Percentiles rank a stretch among this genome's conserved stretches.
These are phyloP conservation scores for Rhabditoides inermis DNA, from an alignment of 2,888 invertebrate species.

Conservation along the genomic window DNA sequence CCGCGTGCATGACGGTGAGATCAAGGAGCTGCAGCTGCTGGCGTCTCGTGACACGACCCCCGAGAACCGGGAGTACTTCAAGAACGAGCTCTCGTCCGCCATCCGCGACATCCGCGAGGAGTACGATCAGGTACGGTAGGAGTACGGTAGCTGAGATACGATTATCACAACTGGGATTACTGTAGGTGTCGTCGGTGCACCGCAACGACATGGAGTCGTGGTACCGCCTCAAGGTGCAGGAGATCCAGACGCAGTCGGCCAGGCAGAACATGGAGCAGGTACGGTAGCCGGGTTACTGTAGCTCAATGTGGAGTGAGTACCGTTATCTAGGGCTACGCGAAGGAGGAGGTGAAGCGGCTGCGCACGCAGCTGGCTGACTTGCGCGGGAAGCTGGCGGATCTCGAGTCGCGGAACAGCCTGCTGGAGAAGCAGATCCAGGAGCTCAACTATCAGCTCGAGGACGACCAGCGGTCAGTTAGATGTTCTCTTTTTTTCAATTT, in stretches of 20 bases:
- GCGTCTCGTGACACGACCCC: slow-evolving; percentile 57
- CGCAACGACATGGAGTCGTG: slow-evolving; percentile 56
- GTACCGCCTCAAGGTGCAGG: slow-evolving; percentile 58
- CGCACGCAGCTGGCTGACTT: slow-evolving; percentile 54
- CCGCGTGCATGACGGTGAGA: slow-evolving; percentile 51
- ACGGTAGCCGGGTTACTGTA: background rate
- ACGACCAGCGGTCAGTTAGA: slow-evolving; percentile 51
- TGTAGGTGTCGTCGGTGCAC: no score
- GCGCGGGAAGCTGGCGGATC: slow-evolving; percentile 54
- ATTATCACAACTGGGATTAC: no score
- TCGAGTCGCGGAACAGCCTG: slow-evolving; percentile 56
- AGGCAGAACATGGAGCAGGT: slow-evolving; percentile 55
- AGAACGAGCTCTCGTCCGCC: slow-evolving; percentile 56
- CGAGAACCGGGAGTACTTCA: slow-evolving; percentile 59
- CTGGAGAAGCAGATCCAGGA: slow-evolving; percentile 57
- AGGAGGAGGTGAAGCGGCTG: slow-evolving; percentile 56
- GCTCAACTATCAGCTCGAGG: slow-evolving; percentile 56
- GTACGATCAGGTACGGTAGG: slow-evolving; percentile 53
- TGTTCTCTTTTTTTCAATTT: no score
- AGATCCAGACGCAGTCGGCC: slow-evolving; percentile 56
- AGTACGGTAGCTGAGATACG: no score
- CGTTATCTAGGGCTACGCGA: slow-evolving; percentile 44
- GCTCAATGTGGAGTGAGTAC: no score
- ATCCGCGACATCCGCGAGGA: slow-evolving; percentile 57
- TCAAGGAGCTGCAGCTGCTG: slow-evolving; percentile 55